These are phyloP conservation scores for Catocala nupta DNA, from an alignment of 2,888 invertebrate genomes.

Conservation along the genomic window DNA sequence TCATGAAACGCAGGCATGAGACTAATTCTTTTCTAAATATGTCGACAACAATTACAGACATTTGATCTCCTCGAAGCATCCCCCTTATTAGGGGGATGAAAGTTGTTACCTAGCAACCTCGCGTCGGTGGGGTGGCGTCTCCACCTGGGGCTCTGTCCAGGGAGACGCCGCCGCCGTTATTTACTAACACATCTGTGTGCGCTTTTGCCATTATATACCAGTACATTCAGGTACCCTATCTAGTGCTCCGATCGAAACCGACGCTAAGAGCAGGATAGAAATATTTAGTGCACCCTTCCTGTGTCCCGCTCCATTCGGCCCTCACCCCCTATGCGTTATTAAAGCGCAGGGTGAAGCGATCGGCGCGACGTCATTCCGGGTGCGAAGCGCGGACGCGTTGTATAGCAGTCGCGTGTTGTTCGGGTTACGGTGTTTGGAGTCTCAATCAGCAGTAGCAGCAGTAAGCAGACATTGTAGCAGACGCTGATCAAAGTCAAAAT, in stretches of 20 bases:
- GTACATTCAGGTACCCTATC: conserved; percentile 1
- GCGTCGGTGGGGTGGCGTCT: background rate
- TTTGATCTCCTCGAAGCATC: background rate
- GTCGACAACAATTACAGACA: background rate
- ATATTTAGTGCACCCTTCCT: background rate
- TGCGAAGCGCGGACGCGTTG: background rate
- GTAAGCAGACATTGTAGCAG: too few relatives aligned
- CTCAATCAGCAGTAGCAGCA: background rate
- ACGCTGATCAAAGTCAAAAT: too few relatives aligned
- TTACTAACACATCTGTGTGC: background rate
- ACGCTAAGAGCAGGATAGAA: conserved; percentile 3
- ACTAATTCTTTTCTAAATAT: background rate
- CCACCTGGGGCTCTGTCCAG: background rate
- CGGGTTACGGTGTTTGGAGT: background rate
- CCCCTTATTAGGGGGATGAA: background rate
- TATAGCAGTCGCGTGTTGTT: background rate
- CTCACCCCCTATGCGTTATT: background rate
- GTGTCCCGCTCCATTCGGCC: background rate
- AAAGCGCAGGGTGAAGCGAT: too few relatives aligned
- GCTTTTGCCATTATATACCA: background rate
- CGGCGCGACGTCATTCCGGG: background rate
- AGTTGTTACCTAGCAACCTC: background rate
- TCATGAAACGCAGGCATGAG: too few relatives aligned
- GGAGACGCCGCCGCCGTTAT: background rate
- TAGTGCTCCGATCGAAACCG: conserved; percentile 2